Percentiles rank a stretch among this genome's conserved stretches.
These are phyloP conservation scores for Actinernus sp. DNA, from an alignment of 92 coral and sea anemone species.

Conservation along the genomic window DNA sequence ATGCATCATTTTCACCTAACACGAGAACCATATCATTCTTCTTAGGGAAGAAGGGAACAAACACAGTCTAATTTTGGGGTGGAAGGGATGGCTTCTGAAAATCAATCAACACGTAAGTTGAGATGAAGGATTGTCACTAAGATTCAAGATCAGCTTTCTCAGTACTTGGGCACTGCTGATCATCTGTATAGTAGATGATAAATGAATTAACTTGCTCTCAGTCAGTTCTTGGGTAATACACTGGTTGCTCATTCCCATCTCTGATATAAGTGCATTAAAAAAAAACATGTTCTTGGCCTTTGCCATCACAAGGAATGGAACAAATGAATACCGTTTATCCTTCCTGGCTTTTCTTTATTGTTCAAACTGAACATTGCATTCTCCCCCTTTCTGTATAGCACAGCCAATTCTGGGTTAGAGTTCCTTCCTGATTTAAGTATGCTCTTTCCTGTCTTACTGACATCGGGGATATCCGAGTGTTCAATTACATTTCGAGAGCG, in stretches of 20 bases:
- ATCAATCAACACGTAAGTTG: slow-evolving; percentile 62
- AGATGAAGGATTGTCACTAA: too few relatives aligned
- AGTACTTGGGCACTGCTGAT: too few relatives aligned
- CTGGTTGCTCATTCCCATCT: slow-evolving; percentile 46
- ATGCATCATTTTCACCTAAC: slow-evolving; percentile 58
- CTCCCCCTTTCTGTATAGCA: slow-evolving; percentile 29
- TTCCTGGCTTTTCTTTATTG: too few relatives aligned
- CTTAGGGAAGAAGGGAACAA: slow-evolving; percentile 63
- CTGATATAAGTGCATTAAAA: slow-evolving; percentile 14
- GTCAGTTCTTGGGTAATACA: slow-evolving; percentile 59
- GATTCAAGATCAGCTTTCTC: too few relatives aligned
- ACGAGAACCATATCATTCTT: slow-evolving; percentile 62
- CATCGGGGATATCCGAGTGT: too few relatives aligned
- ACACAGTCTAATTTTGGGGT: slow-evolving; percentile 60
- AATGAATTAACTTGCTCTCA: too few relatives aligned
- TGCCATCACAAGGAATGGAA: too few relatives aligned
- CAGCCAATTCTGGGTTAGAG: too few relatives aligned
- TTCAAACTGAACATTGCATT: slow-evolving; percentile 6
- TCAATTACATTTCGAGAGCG: too few relatives aligned
- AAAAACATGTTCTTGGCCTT: neutral
- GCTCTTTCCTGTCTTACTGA: slow-evolving; percentile 22
- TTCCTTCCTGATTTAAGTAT: slow-evolving; percentile 21
- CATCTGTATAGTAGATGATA: too few relatives aligned
- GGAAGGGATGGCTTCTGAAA: slow-evolving; percentile 60
- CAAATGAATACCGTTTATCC: too few relatives aligned